Evolutionary conservation across 2,113 vertebrate genomes (phyloP).

Genomic region (Myiozetetes cayanensis): DNA sequence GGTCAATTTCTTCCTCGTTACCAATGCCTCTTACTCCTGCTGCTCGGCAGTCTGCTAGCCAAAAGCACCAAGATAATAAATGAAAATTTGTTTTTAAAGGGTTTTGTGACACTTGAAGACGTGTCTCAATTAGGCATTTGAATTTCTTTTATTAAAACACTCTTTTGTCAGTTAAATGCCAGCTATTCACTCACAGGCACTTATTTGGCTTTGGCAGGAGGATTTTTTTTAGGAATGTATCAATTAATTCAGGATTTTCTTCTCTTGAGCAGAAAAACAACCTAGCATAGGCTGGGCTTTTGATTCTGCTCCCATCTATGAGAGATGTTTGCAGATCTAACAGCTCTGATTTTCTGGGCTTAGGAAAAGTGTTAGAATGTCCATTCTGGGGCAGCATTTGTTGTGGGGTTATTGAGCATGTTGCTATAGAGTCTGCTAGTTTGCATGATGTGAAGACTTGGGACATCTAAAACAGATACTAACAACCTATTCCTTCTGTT

Average conservation of each 20-base stretch:
- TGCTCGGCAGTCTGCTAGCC: background rate
- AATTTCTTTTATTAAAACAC: background rate
- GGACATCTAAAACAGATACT: background rate
- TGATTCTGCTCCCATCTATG: background rate
- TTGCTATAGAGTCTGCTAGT: background rate
- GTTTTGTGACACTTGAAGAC: background rate
- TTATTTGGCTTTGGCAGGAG: background rate
- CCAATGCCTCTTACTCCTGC: background rate
- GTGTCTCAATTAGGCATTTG: background rate
- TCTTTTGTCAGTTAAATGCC: background rate
- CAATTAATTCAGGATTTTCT: constrained; percentile 1
- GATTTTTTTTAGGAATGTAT: background rate
- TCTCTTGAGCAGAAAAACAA: background rate
- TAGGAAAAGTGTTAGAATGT: background rate
- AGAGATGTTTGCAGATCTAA: background rate
- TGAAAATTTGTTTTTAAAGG: background rate
- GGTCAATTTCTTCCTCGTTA: constrained; percentile 5
- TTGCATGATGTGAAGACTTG: background rate
- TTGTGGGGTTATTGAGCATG: background rate
- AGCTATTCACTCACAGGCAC: background rate
- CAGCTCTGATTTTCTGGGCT: background rate
- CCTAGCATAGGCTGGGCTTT: background rate
- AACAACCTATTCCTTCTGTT: background rate
- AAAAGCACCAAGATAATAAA: background rate
- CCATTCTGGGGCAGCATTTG: background rate